These are phyloP conservation scores for Simalia tracyae DNA, from an alignment of 2,797 vertebrate genomes.

Conservation along the genomic window DNA sequence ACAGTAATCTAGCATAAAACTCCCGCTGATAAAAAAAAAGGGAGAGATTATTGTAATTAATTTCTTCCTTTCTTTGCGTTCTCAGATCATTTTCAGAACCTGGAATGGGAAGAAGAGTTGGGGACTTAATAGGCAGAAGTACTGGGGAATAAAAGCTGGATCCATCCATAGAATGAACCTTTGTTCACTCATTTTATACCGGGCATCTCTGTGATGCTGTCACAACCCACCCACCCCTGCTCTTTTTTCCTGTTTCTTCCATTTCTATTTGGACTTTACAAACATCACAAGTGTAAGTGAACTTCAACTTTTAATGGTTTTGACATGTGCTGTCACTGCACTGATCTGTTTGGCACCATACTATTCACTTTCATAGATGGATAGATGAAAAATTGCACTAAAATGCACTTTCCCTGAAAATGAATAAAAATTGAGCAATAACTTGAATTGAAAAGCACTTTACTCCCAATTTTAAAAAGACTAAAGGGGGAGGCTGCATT, in stretches of 20 bases:
- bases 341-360: neutral
- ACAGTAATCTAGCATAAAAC: neutral
- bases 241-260: neutral
- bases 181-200: neutral
- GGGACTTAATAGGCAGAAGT: neutral
- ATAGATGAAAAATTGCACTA: neutral
- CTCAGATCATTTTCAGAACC: neutral
- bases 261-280: neutral
- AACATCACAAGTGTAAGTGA: neutral
- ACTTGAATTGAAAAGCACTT: neutral
- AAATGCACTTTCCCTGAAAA: neutral
- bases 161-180: neutral
- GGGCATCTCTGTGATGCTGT: neutral
- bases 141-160: neutral
- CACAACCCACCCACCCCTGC: neutral
- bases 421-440: neutral
- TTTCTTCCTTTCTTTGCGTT: neutral
- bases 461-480: neutral
- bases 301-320: neutral
- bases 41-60: neutral
- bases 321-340: neutral
- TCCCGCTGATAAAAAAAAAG: neutral
- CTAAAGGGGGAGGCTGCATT: neutral
- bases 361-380: neutral
- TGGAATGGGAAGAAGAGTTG: neutral